phyloP scores from a whole-genome alignment of 1,140 invertebrate genomes.

The Megalonaias nervosa region DNA sequence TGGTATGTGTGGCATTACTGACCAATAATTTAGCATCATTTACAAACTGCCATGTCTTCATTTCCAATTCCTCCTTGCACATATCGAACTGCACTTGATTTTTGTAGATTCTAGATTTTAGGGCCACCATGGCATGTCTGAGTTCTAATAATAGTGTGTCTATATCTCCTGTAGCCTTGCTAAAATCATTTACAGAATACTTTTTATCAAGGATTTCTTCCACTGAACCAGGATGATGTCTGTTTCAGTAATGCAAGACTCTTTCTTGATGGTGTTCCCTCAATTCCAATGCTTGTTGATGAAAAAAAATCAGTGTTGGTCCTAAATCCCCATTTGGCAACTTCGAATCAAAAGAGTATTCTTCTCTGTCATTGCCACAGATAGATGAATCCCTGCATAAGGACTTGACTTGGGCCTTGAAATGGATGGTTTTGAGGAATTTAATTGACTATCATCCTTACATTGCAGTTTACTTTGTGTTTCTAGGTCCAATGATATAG shows the following conservation, averaged over 20 bases:
- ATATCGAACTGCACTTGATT: conserved; percentile 55
- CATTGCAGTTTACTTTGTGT: conserved; percentile 11
- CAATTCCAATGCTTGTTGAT: neutral
- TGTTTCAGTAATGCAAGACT: conserved; percentile 55
- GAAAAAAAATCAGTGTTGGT: too few species aligned
- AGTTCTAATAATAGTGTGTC: conserved; percentile 59
- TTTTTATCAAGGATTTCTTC: conserved; percentile 51
- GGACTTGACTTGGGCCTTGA: conserved; percentile 34
- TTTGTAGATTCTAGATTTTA: conserved; percentile 52
- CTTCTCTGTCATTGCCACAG: conserved; percentile 7
- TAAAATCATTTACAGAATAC: conserved; percentile 52
- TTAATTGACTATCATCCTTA: conserved; percentile 27
- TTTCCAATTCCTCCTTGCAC: conserved; percentile 83
- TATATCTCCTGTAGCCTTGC: conserved; percentile 53
- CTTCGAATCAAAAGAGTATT: neutral
- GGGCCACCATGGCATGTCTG: conserved; percentile 58
- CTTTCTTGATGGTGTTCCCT: conserved; percentile 41
- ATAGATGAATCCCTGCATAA: conserved; percentile 42
- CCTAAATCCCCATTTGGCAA: neutral
- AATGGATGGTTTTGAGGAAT: conserved; percentile 9
- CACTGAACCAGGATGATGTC: conserved; percentile 48
- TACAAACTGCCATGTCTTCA: conserved; percentile 85
- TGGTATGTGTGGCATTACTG: conserved; percentile 80
- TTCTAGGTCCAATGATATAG: too few species aligned
- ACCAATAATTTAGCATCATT: conserved; percentile 88